Base-by-base conservation (phyloP, 2,888 invertebrate genomes). In the Rhagium mordax region DNA sequence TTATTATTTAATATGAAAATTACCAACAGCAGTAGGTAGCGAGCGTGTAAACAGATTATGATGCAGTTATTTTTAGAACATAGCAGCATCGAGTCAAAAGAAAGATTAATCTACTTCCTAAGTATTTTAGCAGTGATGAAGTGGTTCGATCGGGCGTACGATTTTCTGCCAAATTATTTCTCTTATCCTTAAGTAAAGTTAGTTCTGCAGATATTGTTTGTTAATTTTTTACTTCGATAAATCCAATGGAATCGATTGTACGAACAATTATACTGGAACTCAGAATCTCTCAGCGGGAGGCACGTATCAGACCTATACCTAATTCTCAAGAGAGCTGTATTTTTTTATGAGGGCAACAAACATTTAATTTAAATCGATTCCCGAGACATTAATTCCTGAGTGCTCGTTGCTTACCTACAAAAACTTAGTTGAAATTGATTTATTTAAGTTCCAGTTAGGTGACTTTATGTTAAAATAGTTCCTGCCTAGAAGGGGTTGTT, bases 1-100 rank as follows among this genome's bases (percentile, higher is more conserved):
- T 55, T 24, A 64, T 49, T 10, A 27, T 27, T 15, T 24, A 15
- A 16, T 15, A 27, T 24, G 51, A 64, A 27, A 49, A 48, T 64
- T 51, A 27, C 2, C 1, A 18, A 33, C 16, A 10, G 16, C 18
- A 29, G 59, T 59, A 59, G 59, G 59, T 59, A 29, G 59, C 13
- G 7, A 24, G 27, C 24, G n/a, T 15, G 21, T 33, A 64, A 64
- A 49, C 27, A 51, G 27, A 49, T 7, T 48, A 49, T 64, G 27
- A 51, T 3, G 15, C 18, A 15, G 51, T 27, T 64, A 64, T 49
- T 27, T 64, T 49, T 64, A 64, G 64, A 64, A 29, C 59, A 33
- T 24, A 18, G 20, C 33, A 16, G 3, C 33, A 16, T 33, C 33
- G 33, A 59, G 7, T 33, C 33, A 10, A 18, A 33, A 59, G 59